A percentile compares a stretch with the other conserved stretches of the same genome.
Evolutionary conservation across 1,140 invertebrate species (phyloP).

Genomic region (Leptonema lineaticorne): DNA sequence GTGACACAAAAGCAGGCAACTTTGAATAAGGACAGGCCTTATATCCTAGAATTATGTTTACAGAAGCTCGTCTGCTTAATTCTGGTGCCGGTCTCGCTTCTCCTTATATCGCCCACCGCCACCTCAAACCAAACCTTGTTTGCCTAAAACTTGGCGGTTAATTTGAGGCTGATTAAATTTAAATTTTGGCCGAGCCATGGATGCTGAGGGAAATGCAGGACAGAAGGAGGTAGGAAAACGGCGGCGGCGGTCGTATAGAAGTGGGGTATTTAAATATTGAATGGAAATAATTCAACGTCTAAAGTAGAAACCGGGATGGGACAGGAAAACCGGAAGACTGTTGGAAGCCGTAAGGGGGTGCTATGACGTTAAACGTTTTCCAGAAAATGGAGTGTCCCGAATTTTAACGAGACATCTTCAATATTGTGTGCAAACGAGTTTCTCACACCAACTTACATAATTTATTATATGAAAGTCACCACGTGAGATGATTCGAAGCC

Average conservation of each 20-base stretch:
- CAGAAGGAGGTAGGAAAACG: too few relatives aligned
- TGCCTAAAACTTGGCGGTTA: constrained; percentile 30
- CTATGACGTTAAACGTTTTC: constrained; percentile 14
- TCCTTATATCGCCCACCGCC: too few relatives aligned
- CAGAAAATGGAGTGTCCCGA: constrained; percentile 16
- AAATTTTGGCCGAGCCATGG: constrained; percentile 15
- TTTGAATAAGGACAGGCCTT: constrained; percentile 4
- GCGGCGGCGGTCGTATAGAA: too few relatives aligned
- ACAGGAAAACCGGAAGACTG: neutral
- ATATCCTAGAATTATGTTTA: constrained; percentile 18
- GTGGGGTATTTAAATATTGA: constrained; percentile 31
- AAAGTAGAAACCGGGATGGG: neutral
- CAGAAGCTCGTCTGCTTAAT: constrained; percentile 29
- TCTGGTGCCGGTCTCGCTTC: constrained; percentile 3
- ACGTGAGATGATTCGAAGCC: neutral
- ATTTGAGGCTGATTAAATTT: constrained; percentile 40
- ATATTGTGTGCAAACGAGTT: constrained; percentile 14
- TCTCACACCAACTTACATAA: constrained; percentile 3
- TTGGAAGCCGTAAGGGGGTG: neutral
- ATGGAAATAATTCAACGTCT: constrained; percentile 24
- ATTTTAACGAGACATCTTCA: constrained; percentile 19
- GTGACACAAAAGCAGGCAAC: constrained; percentile 5
- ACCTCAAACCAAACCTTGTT: too few relatives aligned
- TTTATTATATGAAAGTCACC: neutral
- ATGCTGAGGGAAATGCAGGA: too few relatives aligned